phyloP scores from a whole-genome alignment of 2,888 invertebrate species.

The Nomada ruficornis region DNA sequence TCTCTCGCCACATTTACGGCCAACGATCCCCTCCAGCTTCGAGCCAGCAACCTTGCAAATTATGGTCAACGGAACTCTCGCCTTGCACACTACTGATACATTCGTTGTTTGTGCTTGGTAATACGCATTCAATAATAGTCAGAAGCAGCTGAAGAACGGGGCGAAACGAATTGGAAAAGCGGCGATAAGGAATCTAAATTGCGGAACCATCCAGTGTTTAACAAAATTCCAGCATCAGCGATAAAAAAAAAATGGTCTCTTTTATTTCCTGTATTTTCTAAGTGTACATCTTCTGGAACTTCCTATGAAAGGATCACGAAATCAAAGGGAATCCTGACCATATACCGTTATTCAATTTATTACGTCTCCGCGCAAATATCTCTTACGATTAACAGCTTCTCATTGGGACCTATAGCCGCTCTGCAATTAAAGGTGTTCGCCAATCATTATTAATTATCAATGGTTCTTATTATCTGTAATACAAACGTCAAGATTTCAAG shows the following conservation, averaged over 20 bases:
- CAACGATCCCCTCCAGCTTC: conserved; percentile 19
- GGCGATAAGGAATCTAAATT: conserved; percentile 6
- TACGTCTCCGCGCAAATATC: not conserved
- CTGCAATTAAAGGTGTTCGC: not conserved
- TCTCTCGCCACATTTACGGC: conserved; percentile 36
- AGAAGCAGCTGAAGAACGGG: conserved; percentile 6
- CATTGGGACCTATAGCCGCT: conserved; percentile 4
- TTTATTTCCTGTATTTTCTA: not conserved
- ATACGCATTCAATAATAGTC: conserved; percentile 8
- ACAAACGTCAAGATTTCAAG: not conserved
- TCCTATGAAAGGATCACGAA: not conserved
- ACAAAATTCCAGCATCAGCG: no score
- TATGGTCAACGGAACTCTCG: conserved; percentile 23
- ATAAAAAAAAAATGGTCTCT: not conserved
- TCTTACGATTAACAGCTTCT: conserved; percentile 28
- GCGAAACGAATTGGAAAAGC: no score
- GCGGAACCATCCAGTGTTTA: not conserved
- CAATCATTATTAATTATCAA: conserved; percentile 39
- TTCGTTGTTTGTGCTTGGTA: conserved; percentile 37
- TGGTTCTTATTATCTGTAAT: not conserved
- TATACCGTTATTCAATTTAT: conserved; percentile 59
- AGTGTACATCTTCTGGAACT: not conserved
- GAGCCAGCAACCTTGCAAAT: conserved; percentile 43
- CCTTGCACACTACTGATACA: conserved; percentile 16
- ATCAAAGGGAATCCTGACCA: conserved; percentile 2